These are phyloP conservation scores for Brienomyrus longianalis DNA, from an alignment of 2,113 vertebrate genomes.

Conservation along the genomic window DNA sequence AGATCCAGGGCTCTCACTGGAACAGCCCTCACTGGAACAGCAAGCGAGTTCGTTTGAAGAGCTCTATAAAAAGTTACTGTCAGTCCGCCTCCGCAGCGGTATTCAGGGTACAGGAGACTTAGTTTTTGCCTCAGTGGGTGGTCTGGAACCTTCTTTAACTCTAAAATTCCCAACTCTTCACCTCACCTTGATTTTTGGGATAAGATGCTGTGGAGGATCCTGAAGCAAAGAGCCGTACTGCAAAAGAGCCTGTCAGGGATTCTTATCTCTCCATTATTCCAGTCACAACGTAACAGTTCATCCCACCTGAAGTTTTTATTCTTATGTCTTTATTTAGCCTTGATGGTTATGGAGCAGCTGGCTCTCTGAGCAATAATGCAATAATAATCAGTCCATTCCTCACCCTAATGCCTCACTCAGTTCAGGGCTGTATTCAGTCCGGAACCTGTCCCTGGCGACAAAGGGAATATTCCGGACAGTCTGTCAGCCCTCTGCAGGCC, in stretches of 20 bases:
- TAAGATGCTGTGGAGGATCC: background rate
- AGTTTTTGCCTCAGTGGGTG: background rate
- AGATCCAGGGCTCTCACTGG: background rate
- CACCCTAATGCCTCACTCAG: background rate
- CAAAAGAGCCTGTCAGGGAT: background rate
- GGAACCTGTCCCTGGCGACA: background rate
- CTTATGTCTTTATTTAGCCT: background rate
- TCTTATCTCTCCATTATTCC: background rate
- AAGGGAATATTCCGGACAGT: background rate
- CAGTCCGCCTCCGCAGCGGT: background rate
- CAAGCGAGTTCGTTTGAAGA: background rate
- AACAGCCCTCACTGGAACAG: background rate
- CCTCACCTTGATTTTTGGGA: background rate
- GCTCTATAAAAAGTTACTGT: background rate
- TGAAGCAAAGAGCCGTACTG: background rate
- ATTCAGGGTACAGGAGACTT: background rate
- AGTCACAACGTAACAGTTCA: background rate
- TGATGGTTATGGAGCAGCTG: background rate
- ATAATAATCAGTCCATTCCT: background rate
- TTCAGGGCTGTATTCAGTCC: background rate
- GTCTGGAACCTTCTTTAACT: conserved; percentile 4
- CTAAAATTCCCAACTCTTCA: background rate
- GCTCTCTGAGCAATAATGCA: background rate
- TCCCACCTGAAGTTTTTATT: background rate
- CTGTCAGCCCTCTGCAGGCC: background rate